Evolutionary conservation across 2,797 vertebrate genomes (phyloP), one percentile per base, ranked within the genome.

Genomic region (Hylomyscus alleni): DNA sequence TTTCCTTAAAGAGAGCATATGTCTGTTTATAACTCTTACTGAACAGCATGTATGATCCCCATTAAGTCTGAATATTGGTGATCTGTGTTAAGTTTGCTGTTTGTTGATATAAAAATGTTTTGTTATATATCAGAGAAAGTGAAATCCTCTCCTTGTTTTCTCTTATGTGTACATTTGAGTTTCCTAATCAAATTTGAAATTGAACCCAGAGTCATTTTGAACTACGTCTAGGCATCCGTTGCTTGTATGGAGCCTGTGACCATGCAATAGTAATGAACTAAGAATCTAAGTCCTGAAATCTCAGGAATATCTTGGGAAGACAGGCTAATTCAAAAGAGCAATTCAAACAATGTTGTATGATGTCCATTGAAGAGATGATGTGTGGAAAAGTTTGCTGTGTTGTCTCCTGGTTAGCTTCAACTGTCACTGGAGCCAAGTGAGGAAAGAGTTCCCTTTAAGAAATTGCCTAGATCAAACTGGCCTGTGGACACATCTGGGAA

Each of bases 81-180:
- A 81, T 84, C 17, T 86, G 3, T 83, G 11, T 50, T 76, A 86
- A 69, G 47, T 80, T 78, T 40, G 75, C 54, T 60, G 62, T 2
- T 82, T 87, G 14, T 72, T 89, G 50, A 86, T 84, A 34, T 91
- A 81, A 89, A 89, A 94, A 94, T 72, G 50, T 29, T 69, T 3
- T n/a, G 34, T 9, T 69, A 80, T 69, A 54, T 7, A 73, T 1
- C 80, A 6, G 3, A 60, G 2, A 60, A 78, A 88, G 54, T 76
- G 77, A 91, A 90, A 65, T 62, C 4, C 10, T 75, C 31, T 50
- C 3, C 14, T 80, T 89, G 2, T 29, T 95, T 40, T 86, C 86
- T 11, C 17, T 44, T 91, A 19, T 0, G 31, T 47, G 2, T 0
- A 75, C 6, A 22, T 95, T 94, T 22, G 10, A 77, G 13, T 34